phyloP scores from a whole-genome alignment of 2,888 invertebrate species.

The Cerceris ruficornis region DNA sequence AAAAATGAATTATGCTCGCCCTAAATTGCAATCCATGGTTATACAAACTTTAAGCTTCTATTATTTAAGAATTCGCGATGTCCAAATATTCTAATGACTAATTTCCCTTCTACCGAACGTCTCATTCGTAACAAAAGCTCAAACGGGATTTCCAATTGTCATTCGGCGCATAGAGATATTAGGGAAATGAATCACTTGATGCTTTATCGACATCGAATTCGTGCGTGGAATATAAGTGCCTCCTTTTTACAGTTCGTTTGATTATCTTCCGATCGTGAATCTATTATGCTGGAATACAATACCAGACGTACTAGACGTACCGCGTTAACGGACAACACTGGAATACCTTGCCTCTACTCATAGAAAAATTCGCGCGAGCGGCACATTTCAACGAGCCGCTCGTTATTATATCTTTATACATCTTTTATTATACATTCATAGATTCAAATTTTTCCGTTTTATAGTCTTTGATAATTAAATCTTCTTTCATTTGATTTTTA shows the following conservation, averaged over 20 bases:
- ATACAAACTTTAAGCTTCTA: no score
- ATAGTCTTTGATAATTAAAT: no score
- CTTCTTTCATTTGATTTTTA: no score
- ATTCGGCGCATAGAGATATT: slow-evolving; percentile 46
- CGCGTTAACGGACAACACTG: slow-evolving; percentile 47
- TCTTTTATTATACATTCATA: no score
- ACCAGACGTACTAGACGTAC: slow-evolving; percentile 26
- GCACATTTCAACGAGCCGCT: slow-evolving; percentile 35
- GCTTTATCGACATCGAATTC: slow-evolving; percentile 43
- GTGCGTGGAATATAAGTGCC: slow-evolving; percentile 44
- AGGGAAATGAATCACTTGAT: slow-evolving; percentile 46
- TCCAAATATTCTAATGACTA: no score
- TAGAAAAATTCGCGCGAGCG: slow-evolving; percentile 50
- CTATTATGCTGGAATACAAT: slow-evolving; percentile 51
- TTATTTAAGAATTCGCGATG: no score
- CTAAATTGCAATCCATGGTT: no score
- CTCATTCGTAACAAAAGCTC: background rate
- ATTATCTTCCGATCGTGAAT: slow-evolving; percentile 53
- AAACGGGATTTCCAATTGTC: slow-evolving; percentile 32
- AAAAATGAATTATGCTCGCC: no score
- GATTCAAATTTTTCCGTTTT: no score
- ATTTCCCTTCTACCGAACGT: no score
- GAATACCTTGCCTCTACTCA: slow-evolving; percentile 33
- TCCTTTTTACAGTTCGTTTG: slow-evolving; percentile 51
- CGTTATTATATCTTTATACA: no score